A percentile compares a stretch with the other conserved stretches of the same genome.
Conservation (phyloP, 2,113 vertebrate species). For the Ptilorrhoa leucosticta region DNA sequence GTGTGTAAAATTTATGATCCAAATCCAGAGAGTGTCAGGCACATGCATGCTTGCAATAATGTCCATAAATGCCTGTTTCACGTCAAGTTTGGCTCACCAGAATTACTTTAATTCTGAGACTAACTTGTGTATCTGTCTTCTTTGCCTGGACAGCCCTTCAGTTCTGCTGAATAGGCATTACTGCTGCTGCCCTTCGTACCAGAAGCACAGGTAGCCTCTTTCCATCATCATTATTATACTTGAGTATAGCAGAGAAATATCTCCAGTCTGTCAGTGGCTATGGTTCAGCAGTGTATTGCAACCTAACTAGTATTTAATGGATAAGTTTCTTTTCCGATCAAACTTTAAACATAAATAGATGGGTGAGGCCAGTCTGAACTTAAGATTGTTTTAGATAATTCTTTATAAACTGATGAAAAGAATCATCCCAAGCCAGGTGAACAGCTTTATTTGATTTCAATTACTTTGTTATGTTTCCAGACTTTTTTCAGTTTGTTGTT, state of each 20-base stretch:
- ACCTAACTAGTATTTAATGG: neutral
- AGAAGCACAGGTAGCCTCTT: neutral
- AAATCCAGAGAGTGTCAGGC: neutral
- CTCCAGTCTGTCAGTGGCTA: neutral
- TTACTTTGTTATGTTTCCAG: neutral
- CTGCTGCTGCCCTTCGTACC: neutral
- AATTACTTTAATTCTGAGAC: neutral
- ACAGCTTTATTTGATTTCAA: neutral
- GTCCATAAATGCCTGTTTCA: neutral
- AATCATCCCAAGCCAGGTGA: neutral
- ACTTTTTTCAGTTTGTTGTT: neutral
- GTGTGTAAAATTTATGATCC: neutral
- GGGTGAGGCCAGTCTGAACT: neutral
- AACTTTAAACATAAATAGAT: neutral
- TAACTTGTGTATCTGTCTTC: neutral
- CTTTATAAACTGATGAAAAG: neutral
- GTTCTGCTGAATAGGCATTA: neutral
- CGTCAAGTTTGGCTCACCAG: neutral
- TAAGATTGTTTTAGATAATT: neutral
- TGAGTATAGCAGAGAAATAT: neutral
- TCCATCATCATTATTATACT: neutral
- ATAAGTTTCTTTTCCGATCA: neutral
- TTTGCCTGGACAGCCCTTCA: neutral
- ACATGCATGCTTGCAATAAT: neutral
- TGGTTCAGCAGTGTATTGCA: neutral